Evolutionary conservation across 2,888 invertebrate species (phyloP).

Genomic region (Drymonia ruficornis): DNA sequence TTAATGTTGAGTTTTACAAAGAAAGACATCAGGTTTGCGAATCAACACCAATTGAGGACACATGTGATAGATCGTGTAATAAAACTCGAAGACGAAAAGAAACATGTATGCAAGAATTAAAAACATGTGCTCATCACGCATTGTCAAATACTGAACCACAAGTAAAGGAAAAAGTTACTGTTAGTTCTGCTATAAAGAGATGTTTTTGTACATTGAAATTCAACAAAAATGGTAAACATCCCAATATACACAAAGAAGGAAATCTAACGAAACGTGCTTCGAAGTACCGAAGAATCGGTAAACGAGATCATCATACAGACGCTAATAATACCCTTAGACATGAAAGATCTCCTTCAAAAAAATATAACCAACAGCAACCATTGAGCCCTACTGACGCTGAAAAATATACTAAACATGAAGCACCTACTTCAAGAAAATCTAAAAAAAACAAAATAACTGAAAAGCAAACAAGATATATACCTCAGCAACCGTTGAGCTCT

Average conservation of each 20-base stretch:
- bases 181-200: conserved; percentile 19
- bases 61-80: neutral
- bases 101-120: conserved; percentile 4
- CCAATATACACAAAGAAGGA: conserved; percentile 3
- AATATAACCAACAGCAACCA: too few relatives aligned
- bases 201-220: conserved; percentile 27
- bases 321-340: too few relatives aligned
- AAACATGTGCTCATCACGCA: neutral
- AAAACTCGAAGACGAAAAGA: conserved; percentile 1
- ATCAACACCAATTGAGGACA: conserved; percentile 1
- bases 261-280: neutral
- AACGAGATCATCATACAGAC: too few relatives aligned
- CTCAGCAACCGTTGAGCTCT: too few relatives aligned
- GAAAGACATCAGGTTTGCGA: conserved; percentile 5
- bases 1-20: conserved; percentile 20
- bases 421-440: too few relatives aligned
- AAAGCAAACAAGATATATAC: too few relatives aligned
- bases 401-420: too few relatives aligned
- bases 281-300: neutral
- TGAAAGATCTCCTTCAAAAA: too few relatives aligned
- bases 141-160: conserved; percentile 5
- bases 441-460: too few relatives aligned
- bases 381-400: too few relatives aligned
- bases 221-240: conserved; percentile 16
- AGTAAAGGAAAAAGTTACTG: conserved; percentile 11